A percentile compares a stretch with the other conserved stretches of the same genome.
phyloP scores from a whole-genome alignment of 2,797 vertebrate genomes.

The Meriones psammophilus region DNA sequence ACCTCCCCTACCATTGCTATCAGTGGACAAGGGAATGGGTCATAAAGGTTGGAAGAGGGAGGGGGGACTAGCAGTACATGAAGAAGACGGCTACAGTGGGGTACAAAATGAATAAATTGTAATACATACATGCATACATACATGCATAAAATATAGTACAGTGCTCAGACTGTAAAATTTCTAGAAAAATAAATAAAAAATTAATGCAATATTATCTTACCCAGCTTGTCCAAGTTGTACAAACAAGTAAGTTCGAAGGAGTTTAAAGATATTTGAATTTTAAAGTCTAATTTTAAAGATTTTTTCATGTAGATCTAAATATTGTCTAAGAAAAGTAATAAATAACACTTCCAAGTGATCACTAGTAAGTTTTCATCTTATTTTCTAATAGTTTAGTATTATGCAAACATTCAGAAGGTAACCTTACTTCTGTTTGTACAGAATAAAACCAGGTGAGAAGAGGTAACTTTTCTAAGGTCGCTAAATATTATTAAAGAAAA shows the following conservation, averaged over 20 bases:
- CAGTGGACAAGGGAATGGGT: too few species aligned
- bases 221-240: not conserved
- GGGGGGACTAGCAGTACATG: too few species aligned
- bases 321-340: constrained; percentile 13
- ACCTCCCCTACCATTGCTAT: too few species aligned
- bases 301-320: not conserved
- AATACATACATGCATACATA: too few species aligned
- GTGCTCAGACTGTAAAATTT: constrained; percentile 22
- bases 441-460: not conserved
- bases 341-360: constrained; percentile 4
- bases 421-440: constrained; percentile 23
- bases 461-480: not conserved
- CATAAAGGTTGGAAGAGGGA: too few species aligned
- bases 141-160: not conserved
- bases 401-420: not conserved
- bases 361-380: not conserved
- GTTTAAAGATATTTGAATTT: not conserved
- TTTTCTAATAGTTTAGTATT: not conserved
- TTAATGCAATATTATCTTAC: not conserved
- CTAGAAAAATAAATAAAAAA: constrained; percentile 29
- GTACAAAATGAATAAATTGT: too few species aligned
- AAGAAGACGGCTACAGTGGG: too few species aligned
- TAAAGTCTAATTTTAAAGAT: constrained; percentile 23
- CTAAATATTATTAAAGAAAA: constrained; percentile 33
- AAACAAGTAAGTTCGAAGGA: not conserved